Percentiles rank a stretch among this genome's conserved stretches.
These are phyloP conservation scores for Drosophila fulvimacula DNA, from an alignment of 2,888 invertebrate species.

Conservation along the genomic window DNA sequence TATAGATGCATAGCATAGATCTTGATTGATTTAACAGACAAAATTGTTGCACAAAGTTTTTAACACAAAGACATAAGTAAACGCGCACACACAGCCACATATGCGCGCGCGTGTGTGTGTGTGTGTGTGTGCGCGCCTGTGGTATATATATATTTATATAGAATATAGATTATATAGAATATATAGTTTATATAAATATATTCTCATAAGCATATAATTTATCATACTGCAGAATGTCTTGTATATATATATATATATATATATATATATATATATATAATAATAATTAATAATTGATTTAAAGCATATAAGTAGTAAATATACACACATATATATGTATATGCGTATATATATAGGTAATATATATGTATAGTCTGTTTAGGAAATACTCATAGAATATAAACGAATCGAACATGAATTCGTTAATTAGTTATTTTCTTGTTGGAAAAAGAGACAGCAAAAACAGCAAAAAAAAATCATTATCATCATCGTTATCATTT, in stretches of 20 bases:
- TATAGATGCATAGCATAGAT: constrained; percentile 21
- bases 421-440: constrained; percentile 44
- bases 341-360: constrained; percentile 56
- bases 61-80: constrained; percentile 52
- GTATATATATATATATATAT: constrained; percentile 56
- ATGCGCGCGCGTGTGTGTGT: constrained; percentile 8
- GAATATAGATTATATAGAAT: constrained; percentile 11
- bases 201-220: constrained; percentile 57
- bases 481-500: not conserved
- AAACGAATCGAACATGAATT: constrained; percentile 52
- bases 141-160: constrained; percentile 24
- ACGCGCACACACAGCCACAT: constrained; percentile 14
- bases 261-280: constrained; percentile 56
- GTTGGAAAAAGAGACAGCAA: constrained; percentile 41
- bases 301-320: constrained; percentile 58
- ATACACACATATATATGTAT: constrained; percentile 34
- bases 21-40: constrained; percentile 75
- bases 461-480: constrained; percentile 26
- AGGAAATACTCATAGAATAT: constrained; percentile 74
- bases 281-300: constrained; percentile 60
- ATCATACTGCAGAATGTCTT: constrained; percentile 70
- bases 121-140: constrained; percentile 14
- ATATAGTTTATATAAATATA: constrained; percentile 44
- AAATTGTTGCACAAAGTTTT: constrained; percentile 66
- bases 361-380: constrained; percentile 63